Percentiles rank a stretch among this genome's conserved stretches.
Evolutionary conservation across 2,797 vertebrate genomes (phyloP).

Genomic region (Podarcis lilfordi): DNA sequence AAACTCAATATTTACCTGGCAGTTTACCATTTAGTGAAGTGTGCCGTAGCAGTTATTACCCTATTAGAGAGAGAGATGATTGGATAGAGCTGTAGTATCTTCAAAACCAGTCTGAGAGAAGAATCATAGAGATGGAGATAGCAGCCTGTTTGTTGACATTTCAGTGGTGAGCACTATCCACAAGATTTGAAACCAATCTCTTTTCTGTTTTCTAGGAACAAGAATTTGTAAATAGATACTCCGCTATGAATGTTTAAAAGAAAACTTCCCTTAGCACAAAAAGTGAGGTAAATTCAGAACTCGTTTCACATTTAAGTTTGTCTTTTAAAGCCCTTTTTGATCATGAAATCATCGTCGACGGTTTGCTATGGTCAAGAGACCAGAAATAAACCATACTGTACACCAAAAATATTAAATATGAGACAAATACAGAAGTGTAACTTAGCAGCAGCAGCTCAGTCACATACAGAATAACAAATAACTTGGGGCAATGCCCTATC

Average conservation of each 20-base stretch:
- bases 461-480: too few relatives aligned
- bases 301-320: slow-evolving; percentile 53
- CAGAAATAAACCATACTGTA: too few relatives aligned
- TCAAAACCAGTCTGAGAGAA: neutral
- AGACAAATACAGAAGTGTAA: too few relatives aligned
- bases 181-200: neutral
- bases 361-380: too few relatives aligned
- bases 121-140: neutral
- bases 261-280: slow-evolving; percentile 22
- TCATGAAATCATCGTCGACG: slow-evolving; percentile 42
- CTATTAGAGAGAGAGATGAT: neutral
- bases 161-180: slow-evolving; percentile 5
- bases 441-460: too few relatives aligned
- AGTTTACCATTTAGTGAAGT: slow-evolving; percentile 2
- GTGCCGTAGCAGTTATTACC: neutral
- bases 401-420: too few relatives aligned
- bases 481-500: too few relatives aligned
- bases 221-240: slow-evolving; percentile 16
- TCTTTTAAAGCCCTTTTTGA: slow-evolving; percentile 21
- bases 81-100: neutral
- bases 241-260: slow-evolving; percentile 32
- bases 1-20: neutral
- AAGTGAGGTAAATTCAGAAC: slow-evolving; percentile 43
- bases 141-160: neutral
- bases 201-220: slow-evolving; percentile 15